phyloP scores from a whole-genome alignment of 2,797 vertebrate species.

The Leontocebus nigricollis region DNA sequence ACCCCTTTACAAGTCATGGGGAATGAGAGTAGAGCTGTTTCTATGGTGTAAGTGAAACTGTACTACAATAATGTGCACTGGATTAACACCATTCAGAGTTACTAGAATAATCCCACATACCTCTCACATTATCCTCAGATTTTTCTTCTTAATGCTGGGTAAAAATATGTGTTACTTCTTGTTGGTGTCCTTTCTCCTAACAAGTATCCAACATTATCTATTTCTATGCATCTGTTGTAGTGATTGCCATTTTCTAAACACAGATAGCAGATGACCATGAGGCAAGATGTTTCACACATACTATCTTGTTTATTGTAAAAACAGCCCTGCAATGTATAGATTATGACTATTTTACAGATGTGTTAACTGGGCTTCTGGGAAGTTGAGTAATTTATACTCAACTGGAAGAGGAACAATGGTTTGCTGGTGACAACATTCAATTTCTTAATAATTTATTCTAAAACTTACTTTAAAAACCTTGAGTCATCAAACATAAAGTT shows the following conservation, averaged over 20 bases:
- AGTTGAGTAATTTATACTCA: neutral
- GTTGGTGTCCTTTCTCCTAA: neutral
- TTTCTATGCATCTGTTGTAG: neutral
- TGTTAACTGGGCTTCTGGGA: neutral
- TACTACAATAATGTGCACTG: neutral
- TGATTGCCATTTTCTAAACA: neutral
- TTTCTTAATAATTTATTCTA: slow-evolving; percentile 12
- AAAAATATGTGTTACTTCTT: neutral
- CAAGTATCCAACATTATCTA: neutral
- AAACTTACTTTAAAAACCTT: slow-evolving; percentile 56
- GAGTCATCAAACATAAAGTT: slow-evolving; percentile 46
- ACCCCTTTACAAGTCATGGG: neutral
- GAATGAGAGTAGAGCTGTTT: neutral
- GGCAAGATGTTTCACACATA: neutral
- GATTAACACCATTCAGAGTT: neutral
- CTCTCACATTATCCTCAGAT: neutral
- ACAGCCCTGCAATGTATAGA: neutral
- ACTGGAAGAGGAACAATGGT: neutral
- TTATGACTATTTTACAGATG: neutral
- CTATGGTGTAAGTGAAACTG: neutral
- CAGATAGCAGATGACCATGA: neutral
- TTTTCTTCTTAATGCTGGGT: neutral
- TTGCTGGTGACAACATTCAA: neutral
- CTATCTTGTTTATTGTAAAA: neutral
- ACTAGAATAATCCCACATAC: neutral